Evolutionary conservation across 2,113 vertebrate genomes (phyloP), one percentile per base, ranked within the genome.

Genomic region (Datnioides undecimradiatus): DNA sequence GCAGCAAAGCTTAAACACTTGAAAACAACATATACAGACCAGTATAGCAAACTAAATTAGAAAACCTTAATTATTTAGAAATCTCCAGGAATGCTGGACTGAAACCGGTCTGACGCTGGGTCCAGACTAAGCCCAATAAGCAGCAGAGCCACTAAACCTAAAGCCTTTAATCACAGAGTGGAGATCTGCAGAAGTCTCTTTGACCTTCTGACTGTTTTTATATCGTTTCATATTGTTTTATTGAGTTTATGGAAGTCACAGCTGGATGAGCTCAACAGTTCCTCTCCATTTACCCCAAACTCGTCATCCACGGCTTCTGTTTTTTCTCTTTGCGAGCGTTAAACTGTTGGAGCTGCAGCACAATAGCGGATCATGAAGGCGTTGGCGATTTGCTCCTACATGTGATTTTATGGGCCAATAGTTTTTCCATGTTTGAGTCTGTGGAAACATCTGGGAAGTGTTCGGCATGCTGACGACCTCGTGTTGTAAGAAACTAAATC

Each of bases 211-310:
- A 17, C 31, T 76, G 67, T 9, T 54, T 76, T 67, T 59, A 67
- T 74, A 45, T 25, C 48, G 25, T n/a, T 31, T 19, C 52, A n/a
- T n/a, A n/a, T n/a, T n/a, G n/a, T 11, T 40, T 68, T 17, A 55
- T 3, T 46, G 59, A 31, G 11, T 73, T 84, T 70, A 69, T 87
- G 73, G 31, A 58, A 59, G 38, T 41, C 34, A 40, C 43, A 76
- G 33, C 31, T 45, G 69, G 52, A 71, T 66, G 70, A 79, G 34
- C 41, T 83, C 68, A 77, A 60, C 58, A n/a, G 25, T 33, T 55
- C 41, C 46, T n/a, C 29, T 36, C 19, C 55, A 38, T 60, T 73
- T 14, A 66, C 41, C 7, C 21, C 55, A 48, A 52, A n/a, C 27
- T 16, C 10, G 3, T 31, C 27, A 9, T 34, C 36, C 38, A 29